A percentile compares a stretch with the other conserved stretches of the same genome.
Evolutionary conservation across 2,888 invertebrate species (phyloP).

Genomic region (Lycophotia porphyrea): DNA sequence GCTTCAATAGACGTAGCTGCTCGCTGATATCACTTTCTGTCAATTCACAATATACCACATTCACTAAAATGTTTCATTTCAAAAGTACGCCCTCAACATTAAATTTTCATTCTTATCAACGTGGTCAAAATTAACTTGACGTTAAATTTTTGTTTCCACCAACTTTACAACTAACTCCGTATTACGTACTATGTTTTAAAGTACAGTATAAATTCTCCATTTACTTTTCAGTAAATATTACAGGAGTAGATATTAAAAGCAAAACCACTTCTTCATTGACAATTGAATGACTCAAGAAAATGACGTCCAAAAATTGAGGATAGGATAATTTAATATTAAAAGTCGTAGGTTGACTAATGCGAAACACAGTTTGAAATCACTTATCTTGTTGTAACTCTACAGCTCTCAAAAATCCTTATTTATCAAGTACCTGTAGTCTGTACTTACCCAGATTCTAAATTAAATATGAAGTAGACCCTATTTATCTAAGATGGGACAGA

Average conservation of each 20-base stretch:
- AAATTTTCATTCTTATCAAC: neutral
- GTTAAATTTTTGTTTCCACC: neutral
- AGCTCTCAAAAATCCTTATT: neutral
- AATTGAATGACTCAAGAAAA: neutral
- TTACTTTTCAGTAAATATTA: neutral
- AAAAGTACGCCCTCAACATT: neutral
- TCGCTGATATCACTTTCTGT: slow-evolving; percentile 18
- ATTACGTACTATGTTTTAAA: neutral
- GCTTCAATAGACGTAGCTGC: slow-evolving; percentile 2
- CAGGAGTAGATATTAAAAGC: neutral
- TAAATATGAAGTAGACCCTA: slow-evolving; percentile 36
- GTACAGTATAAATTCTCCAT: neutral
- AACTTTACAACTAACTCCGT: neutral
- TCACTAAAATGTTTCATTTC: slow-evolving; percentile 1
- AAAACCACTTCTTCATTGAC: neutral
- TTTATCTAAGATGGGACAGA: slow-evolving; percentile 15
- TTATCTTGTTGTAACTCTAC: neutral
- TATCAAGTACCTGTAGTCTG: neutral
- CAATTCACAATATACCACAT: slow-evolving; percentile 7
- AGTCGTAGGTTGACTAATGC: neutral
- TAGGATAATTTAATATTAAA: neutral
- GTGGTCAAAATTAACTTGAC: neutral
- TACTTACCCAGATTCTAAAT: slow-evolving; percentile 11
- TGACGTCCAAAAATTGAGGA: neutral
- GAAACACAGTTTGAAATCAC: neutral